phyloP scores from a whole-genome alignment of 1,140 invertebrate genomes.

The Argopecten irradians region DNA sequence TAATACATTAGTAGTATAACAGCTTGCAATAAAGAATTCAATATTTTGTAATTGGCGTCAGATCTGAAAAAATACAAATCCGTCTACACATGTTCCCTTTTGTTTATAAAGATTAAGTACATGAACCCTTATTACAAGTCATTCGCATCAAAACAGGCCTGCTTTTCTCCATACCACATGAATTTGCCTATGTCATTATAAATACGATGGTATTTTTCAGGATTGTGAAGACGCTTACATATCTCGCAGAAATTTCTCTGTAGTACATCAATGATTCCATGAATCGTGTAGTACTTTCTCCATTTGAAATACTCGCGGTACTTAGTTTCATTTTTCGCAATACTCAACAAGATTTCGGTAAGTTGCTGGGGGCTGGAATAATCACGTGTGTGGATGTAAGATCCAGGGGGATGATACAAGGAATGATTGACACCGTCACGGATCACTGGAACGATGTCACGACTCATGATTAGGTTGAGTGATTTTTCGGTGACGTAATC shows the following conservation, averaged over 20 bases:
- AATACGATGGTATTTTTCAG: background rate
- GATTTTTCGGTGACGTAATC: background rate
- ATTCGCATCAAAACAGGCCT: no score
- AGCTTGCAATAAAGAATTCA: no score
- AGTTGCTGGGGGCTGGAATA: background rate
- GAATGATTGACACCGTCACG: background rate
- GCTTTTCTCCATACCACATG: no score
- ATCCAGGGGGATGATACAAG: background rate
- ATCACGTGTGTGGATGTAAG: background rate
- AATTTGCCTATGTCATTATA: background rate
- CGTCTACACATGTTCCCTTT: no score
- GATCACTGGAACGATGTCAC: background rate
- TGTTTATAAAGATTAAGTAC: no score
- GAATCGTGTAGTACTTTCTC: background rate
- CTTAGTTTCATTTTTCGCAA: background rate
- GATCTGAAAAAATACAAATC: no score
- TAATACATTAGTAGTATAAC: no score
- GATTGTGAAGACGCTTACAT: background rate
- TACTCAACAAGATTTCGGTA: background rate
- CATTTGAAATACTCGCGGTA: background rate
- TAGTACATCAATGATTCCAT: background rate
- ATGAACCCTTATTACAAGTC: no score
- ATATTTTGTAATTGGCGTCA: no score
- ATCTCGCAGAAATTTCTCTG: background rate
- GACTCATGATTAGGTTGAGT: background rate